Percentiles rank a stretch among this genome's conserved stretches.
These are phyloP conservation scores for Pomatostomus ruficeps DNA, from an alignment of 2,113 vertebrate genomes.

Conservation along the genomic window DNA sequence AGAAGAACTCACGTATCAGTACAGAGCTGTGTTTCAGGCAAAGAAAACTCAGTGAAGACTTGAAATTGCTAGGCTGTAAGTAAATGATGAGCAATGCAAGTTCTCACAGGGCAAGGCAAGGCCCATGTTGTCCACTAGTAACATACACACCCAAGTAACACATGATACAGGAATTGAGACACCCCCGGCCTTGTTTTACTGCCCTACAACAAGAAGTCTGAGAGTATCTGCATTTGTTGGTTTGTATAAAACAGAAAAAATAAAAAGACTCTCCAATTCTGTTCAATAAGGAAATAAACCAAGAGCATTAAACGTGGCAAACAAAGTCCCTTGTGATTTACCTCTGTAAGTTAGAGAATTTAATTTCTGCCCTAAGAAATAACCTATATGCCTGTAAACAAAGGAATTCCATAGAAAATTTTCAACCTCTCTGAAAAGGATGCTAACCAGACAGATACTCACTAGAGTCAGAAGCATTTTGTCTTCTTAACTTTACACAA, in stretches of 20 bases:
- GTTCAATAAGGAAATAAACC: background rate
- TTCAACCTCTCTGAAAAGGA: background rate
- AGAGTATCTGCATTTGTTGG: background rate
- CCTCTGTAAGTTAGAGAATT: background rate
- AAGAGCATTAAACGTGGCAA: background rate
- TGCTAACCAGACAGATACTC: background rate
- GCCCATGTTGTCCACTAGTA: background rate
- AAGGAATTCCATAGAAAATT: background rate
- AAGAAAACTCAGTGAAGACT: background rate
- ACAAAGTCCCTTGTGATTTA: background rate
- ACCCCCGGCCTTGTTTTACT: background rate
- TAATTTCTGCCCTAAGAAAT: background rate
- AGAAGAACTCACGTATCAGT: background rate
- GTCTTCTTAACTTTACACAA: background rate
- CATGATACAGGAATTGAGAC: background rate
- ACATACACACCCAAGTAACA: background rate
- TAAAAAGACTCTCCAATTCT: background rate
- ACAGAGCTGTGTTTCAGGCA: background rate
- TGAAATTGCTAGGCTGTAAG: background rate
- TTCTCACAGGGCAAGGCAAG: background rate
- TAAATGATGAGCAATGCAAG: background rate
- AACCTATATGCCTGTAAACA: background rate
- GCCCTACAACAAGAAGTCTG: background rate
- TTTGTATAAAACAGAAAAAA: conserved; percentile 37
- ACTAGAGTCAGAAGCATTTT: background rate